A percentile compares a stretch with the other conserved stretches of the same genome.
phyloP scores from a whole-genome alignment of 2,113 vertebrate genomes.

The Anthoscopus minutus region DNA sequence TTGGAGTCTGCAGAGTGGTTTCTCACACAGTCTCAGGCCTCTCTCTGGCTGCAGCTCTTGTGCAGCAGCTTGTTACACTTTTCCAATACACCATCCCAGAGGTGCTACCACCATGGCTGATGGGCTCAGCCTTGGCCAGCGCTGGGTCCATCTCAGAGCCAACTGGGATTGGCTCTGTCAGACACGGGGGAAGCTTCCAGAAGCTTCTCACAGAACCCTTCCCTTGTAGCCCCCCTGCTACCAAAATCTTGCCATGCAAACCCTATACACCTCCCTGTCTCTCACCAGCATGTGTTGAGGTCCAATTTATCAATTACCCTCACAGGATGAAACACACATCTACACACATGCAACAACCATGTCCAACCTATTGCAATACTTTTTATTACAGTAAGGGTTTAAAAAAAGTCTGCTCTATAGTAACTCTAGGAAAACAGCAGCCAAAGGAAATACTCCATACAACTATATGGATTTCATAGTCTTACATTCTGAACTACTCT shows the following conservation, averaged over 20 bases:
- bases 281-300: not conserved
- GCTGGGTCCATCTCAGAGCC: rapidly evolving
- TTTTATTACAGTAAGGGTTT: not conserved
- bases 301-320: not conserved
- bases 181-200: not conserved
- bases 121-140: rapidly evolving
- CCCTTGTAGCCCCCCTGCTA: not conserved
- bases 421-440: not conserved
- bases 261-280: not conserved
- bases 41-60: not conserved
- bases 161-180: not conserved
- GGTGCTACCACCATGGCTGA: not conserved
- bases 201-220: not conserved
- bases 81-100: not conserved
- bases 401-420: not conserved
- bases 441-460: not conserved
- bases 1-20: not conserved
- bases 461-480: not conserved
- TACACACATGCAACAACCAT: not conserved
- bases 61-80: not conserved
- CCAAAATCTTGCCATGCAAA: not conserved
- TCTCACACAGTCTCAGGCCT: not conserved
- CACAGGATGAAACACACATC: not conserved
- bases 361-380: not conserved
- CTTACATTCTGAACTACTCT: not conserved